Conservation (phyloP, 2,113 vertebrate species). For the Synchiropus splendidus region DNA sequence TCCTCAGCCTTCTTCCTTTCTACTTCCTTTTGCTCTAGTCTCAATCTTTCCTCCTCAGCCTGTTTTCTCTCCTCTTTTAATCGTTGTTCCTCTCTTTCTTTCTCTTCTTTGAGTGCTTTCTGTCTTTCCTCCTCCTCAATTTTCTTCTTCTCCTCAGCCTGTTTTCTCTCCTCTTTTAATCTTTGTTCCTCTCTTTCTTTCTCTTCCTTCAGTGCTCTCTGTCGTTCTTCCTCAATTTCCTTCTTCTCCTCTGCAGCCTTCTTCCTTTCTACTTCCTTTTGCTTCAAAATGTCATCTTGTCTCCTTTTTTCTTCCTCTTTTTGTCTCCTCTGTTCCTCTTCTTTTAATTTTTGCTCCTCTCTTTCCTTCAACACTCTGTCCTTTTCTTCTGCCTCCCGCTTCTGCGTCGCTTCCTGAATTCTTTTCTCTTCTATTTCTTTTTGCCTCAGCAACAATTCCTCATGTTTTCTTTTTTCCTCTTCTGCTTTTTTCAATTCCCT, state of each 20-base stretch:
- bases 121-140: constrained; percentile 1
- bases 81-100: not conserved
- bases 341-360: not conserved
- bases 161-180: not conserved
- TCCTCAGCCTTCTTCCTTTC: not conserved
- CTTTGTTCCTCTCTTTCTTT: constrained; percentile 1
- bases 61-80: not conserved
- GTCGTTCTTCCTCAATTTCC: not conserved
- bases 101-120: not conserved
- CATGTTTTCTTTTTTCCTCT: not conserved
- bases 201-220: too few relatives aligned
- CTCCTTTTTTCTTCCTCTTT: constrained; percentile 1
- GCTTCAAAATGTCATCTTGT: not conserved
- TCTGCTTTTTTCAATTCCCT: not conserved
- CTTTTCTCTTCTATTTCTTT: constrained; percentile 2
- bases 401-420: constrained; percentile 1
- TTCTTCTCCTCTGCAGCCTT: not conserved
- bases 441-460: not conserved
- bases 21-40: not conserved
- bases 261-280: not conserved
- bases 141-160: not conserved
- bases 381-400: constrained; percentile 8
- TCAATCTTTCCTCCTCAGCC: not conserved
- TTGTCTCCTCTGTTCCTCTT: constrained; percentile 9
- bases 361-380: constrained; percentile 5